These are phyloP conservation scores for Catocala nupta DNA, from an alignment of 2,888 invertebrate genomes.

Conservation along the genomic window DNA sequence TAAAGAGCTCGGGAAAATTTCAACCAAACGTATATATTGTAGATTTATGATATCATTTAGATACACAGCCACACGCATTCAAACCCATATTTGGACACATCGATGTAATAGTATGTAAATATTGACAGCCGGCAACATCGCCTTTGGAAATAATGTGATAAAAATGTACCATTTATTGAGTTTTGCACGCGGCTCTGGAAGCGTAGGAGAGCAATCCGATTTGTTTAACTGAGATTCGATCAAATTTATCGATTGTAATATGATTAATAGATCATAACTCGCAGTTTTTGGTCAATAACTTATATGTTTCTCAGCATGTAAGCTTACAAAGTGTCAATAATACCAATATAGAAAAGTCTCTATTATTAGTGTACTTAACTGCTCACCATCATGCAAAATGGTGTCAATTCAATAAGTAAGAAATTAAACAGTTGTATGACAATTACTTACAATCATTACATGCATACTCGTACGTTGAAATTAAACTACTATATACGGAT, in stretches of 20 bases:
- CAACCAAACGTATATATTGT: background rate
- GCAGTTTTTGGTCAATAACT: background rate
- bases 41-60: conserved; percentile 6
- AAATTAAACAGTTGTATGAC: no score
- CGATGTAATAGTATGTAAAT: conserved; percentile 36
- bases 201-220: conserved; percentile 38
- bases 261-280: conserved; percentile 27
- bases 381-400: no score
- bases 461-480: no score
- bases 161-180: conserved; percentile 46
- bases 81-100: background rate
- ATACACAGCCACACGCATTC: conserved; percentile 6
- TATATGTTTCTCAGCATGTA: background rate
- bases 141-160: conserved; percentile 43
- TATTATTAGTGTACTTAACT: no score
- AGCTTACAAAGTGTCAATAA: background rate
- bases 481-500: no score
- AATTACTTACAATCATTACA: no score
- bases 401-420: no score
- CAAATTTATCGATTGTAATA: conserved; percentile 17
- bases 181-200: conserved; percentile 51
- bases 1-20: conserved; percentile 9
- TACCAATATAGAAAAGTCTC: no score
- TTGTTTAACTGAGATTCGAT: conserved; percentile 25
- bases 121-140: conserved; percentile 39